These are phyloP conservation scores for Lasioglossum morio DNA, from an alignment of 2,888 invertebrate species.

Conservation along the genomic window DNA sequence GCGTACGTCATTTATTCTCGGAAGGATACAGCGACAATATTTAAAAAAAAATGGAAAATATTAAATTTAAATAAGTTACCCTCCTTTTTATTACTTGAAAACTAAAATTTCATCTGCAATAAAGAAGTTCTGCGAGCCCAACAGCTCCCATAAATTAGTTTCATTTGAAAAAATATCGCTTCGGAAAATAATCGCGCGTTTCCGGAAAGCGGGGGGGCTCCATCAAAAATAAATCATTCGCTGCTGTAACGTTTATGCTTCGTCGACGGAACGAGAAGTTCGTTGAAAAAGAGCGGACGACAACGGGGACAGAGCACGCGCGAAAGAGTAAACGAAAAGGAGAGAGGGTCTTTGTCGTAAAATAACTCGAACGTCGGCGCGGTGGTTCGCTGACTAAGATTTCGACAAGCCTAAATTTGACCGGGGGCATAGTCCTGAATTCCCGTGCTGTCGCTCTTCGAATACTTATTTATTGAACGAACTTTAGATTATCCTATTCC, in stretches of 20 bases:
- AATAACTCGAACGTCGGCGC: constrained; percentile 18
- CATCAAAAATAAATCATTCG: constrained; percentile 29
- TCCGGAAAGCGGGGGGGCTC: background rate
- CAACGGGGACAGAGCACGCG: background rate
- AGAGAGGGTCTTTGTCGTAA: constrained; percentile 16
- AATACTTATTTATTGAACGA: background rate
- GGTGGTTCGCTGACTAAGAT: constrained; percentile 53
- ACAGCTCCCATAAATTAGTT: background rate
- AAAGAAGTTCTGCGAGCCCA: too few species aligned
- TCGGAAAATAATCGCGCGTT: background rate
- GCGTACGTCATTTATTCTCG: background rate
- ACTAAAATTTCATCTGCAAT: too few species aligned
- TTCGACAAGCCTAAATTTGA: constrained; percentile 47
- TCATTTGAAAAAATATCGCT: background rate
- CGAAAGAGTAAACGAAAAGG: background rate
- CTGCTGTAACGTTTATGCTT: constrained; percentile 10
- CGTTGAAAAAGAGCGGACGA: background rate
- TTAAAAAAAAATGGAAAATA: background rate
- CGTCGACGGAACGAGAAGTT: constrained; percentile 23
- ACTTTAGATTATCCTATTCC: too few species aligned
- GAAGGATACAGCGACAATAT: background rate
- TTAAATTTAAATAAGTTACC: too few species aligned
- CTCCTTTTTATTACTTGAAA: too few species aligned
- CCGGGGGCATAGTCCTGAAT: constrained; percentile 51
- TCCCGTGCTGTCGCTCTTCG: constrained; percentile 3